phyloP scores from a whole-genome alignment of 2,888 invertebrate genomes.

The Anorthoa munda region DNA sequence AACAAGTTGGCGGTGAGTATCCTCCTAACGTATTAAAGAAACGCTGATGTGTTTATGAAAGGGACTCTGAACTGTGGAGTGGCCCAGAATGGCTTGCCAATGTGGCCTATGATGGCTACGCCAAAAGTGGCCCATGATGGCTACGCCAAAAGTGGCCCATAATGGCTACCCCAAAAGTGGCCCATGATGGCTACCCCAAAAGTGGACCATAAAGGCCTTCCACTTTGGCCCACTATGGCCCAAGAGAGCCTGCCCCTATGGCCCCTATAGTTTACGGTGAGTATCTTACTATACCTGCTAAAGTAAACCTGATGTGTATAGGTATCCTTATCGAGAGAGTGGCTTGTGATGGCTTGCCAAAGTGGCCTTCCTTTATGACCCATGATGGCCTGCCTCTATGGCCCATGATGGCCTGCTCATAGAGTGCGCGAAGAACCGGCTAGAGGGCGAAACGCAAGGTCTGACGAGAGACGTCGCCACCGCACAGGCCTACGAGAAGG shows the following conservation, averaged over 20 bases:
- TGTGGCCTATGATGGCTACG: too few relatives aligned
- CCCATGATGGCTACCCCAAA: too few relatives aligned
- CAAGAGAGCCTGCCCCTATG: too few relatives aligned
- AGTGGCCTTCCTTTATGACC: background rate
- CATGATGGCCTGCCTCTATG: background rate
- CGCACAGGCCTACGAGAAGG: slow-evolving; percentile 78
- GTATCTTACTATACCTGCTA: slow-evolving; percentile 50
- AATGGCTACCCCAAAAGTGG: too few relatives aligned
- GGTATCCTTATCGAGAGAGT: background rate
- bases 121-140: too few relatives aligned
- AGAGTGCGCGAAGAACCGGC: slow-evolving; percentile 75
- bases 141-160: too few relatives aligned
- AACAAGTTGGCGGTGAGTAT: slow-evolving; percentile 83
- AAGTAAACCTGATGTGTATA: too few relatives aligned
- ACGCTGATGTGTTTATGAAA: background rate
- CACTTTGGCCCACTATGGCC: too few relatives aligned
- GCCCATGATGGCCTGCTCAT: background rate
- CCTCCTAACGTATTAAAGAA: background rate
- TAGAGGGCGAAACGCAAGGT: slow-evolving; percentile 75
- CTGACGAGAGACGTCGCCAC: slow-evolving; percentile 75
- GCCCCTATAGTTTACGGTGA: slow-evolving; percentile 79
- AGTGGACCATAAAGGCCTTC: too few relatives aligned
- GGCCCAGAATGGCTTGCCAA: background rate
- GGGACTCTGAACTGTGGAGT: background rate
- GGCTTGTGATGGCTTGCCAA: background rate